Evolutionary conservation across 92 coral and sea anemone species (phyloP), one percentile per base, ranked within the genome.

Genomic region (Siderastrea siderea): DNA sequence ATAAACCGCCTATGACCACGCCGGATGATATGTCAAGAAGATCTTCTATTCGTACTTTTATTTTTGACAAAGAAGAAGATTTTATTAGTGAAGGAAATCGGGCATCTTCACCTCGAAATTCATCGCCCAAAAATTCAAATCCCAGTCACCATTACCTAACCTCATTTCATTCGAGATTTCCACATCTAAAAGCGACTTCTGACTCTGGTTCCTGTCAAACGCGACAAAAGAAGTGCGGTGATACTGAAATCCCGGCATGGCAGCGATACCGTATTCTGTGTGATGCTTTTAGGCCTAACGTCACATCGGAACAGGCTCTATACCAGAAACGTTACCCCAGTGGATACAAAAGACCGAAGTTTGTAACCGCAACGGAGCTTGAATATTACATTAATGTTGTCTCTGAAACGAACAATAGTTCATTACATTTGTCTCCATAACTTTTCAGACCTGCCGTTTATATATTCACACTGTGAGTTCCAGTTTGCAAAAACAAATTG

Each of bases 331-430:
- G 15, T 47, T 60, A 54, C 7, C 49, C 54, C n/a, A 60, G 45
- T 46, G 77, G 53, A 14, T 83, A 71, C 67, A 73, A 63, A 60
- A 83, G 43, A 26, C 87, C 87, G 6, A 71, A 73, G 79, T 83
- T 47, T 72, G 87, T 71, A 1, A 83, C 87, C n/a, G 47, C 70
- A 11, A 71, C 78, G 3, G 87, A 83, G 47, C 72, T 83, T 46
- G 79, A 83, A 38, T 83, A 83, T 49, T 83, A 83, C 60, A 83
- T 71, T 12, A 76, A 83, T 10, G 51, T 83, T 71, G 87, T 83
- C 6, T 58, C 79, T 2, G 79, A 71, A 61, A 71, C 71, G 46
- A 71, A 71, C 50, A 57, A 55, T 59, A 51, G 58, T 59, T 71
- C 70, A 49, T 10, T 7, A 0, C 51, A 52, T n/a, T 8, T 71